Conservation (phyloP, 2,888 invertebrate genomes). For the Octodonta nipae region DNA sequence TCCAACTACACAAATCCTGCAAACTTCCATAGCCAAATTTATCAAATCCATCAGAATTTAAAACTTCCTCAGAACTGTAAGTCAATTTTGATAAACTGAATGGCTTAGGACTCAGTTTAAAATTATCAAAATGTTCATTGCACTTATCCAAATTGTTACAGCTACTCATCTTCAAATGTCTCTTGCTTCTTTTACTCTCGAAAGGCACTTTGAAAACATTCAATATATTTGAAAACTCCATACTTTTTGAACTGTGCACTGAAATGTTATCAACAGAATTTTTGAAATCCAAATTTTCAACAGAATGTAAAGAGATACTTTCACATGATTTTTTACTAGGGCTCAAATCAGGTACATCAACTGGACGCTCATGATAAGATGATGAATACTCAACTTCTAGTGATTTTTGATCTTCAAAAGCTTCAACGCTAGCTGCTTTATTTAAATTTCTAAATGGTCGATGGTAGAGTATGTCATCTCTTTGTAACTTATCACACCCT, state of each 20-base stretch:
- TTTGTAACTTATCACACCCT: constrained; percentile 24
- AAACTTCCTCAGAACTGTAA: constrained; percentile 31
- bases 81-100: constrained; percentile 39
- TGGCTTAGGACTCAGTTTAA: constrained; percentile 54
- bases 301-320: constrained; percentile 19
- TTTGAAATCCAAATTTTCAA: constrained; percentile 22
- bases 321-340: constrained; percentile 21
- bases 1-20: constrained; percentile 43
- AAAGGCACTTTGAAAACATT: constrained; percentile 31
- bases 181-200: constrained; percentile 23
- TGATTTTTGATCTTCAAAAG: constrained; percentile 21
- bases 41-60: constrained; percentile 25
- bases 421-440: constrained; percentile 13
- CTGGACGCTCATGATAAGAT: constrained; percentile 17
- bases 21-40: constrained; percentile 47
- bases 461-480: constrained; percentile 16
- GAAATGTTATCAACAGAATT: constrained; percentile 43
- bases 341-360: constrained; percentile 29
- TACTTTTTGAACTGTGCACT: constrained; percentile 45
- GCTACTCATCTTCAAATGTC: constrained; percentile 26
- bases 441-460: neutral
- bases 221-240: constrained; percentile 33
- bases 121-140: constrained; percentile 29
- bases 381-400: constrained; percentile 17
- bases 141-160: constrained; percentile 29